A percentile compares a stretch with the other conserved stretches of the same genome.
These are phyloP conservation scores for Diacarnus erythraeanus DNA, from an alignment of 37 sponge, comb jelly and placozoan genomes.

Conservation along the genomic window DNA sequence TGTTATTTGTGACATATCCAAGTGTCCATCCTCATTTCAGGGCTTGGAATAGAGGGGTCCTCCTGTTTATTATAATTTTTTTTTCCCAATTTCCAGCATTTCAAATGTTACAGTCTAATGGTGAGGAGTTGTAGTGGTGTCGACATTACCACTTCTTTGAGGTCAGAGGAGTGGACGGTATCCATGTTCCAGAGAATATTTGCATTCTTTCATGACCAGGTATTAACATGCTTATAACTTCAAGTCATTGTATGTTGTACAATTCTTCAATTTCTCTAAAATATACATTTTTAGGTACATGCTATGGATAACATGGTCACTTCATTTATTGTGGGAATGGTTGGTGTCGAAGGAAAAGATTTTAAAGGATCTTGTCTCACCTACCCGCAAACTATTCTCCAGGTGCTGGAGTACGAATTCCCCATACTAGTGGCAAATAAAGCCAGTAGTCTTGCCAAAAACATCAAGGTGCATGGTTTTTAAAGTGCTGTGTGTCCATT, in stretches of 20 bases:
- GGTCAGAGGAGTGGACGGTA: constrained; percentile 38
- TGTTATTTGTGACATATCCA: too few relatives aligned
- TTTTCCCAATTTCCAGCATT: constrained; percentile 16
- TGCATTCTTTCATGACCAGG: constrained; percentile 64
- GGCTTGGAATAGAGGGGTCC: neutral
- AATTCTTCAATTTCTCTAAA: too few relatives aligned
- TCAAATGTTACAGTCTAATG: constrained; percentile 46
- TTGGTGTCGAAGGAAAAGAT: constrained; percentile 28
- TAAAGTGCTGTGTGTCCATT: neutral
- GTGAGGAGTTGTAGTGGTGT: constrained; percentile 31
- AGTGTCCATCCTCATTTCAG: neutral
- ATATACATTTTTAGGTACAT: constrained; percentile 16
- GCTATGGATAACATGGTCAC: constrained; percentile 52
- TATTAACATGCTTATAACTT: neutral
- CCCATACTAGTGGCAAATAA: constrained; percentile 37
- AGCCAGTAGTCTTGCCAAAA: constrained; percentile 23
- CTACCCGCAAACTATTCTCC: constrained; percentile 42
- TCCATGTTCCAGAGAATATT: constrained; percentile 48
- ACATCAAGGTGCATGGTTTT: constrained; percentile 42
- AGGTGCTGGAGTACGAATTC: constrained; percentile 41
- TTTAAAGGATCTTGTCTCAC: constrained; percentile 52
- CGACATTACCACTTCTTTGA: constrained; percentile 27
- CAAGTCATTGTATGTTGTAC: neutral
- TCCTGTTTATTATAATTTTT: neutral
- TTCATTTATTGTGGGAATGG: constrained; percentile 46